These are phyloP conservation scores for Zele albiditarsus DNA, from an alignment of 2,888 invertebrate species.

Conservation along the genomic window DNA sequence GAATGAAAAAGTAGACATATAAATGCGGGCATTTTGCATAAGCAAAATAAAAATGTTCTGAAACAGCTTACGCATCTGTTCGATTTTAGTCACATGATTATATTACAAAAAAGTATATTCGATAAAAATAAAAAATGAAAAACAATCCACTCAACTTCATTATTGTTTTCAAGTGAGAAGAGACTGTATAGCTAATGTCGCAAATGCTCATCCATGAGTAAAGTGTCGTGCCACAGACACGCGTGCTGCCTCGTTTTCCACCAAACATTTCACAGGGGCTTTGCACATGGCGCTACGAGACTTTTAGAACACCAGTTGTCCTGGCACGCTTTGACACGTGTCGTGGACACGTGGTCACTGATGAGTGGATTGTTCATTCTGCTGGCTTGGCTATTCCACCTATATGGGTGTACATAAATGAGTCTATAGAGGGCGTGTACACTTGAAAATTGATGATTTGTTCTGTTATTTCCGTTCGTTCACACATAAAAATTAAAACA, in stretches of 20 bases:
- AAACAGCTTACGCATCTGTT: not conserved
- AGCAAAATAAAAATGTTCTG: not conserved
- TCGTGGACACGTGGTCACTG: conserved; percentile 64
- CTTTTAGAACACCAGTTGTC: conserved; percentile 69
- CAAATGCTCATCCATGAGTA: conserved; percentile 1
- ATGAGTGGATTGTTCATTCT: conserved; percentile 72
- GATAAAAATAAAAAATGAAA: conserved; percentile 1
- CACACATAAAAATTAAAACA: not conserved
- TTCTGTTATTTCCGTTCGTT: not conserved
- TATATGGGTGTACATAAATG: conserved; percentile 14
- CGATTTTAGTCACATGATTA: not conserved
- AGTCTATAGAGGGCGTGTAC: not conserved
- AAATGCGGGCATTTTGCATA: too few relatives aligned
- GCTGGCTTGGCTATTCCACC: conserved; percentile 55
- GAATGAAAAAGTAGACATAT: too few relatives aligned
- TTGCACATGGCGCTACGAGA: conserved; percentile 64
- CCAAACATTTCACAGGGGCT: conserved; percentile 24
- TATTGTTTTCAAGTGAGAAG: not conserved
- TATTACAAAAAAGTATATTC: not conserved
- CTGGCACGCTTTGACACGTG: conserved; percentile 69
- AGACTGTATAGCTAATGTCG: not conserved
- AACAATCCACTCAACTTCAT: not conserved
- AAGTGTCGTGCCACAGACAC: conserved; percentile 21
- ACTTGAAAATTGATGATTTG: conserved; percentile 8
- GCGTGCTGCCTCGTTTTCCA: not conserved